These are phyloP conservation scores for Chaetodon trifascialis DNA, from an alignment of 2,113 vertebrate genomes.

Conservation along the genomic window DNA sequence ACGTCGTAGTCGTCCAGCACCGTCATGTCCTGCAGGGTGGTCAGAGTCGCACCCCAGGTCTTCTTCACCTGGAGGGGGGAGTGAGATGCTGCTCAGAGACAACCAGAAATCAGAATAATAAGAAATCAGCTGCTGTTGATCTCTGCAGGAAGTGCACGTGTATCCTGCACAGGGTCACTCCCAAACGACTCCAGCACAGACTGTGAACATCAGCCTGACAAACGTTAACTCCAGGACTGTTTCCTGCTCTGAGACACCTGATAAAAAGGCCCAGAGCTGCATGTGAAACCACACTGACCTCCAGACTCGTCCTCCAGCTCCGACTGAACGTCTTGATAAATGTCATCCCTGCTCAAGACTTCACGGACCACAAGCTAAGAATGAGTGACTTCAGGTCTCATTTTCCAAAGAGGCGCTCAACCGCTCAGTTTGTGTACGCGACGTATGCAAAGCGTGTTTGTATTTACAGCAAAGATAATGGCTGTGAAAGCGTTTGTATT, in stretches of 20 bases:
- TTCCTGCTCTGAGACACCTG: too few species aligned
- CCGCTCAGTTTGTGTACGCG: not conserved
- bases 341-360: not conserved
- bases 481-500: conserved; percentile 37
- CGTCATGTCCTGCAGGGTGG: conserved; percentile 97
- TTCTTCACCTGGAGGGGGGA: conserved; percentile 91
- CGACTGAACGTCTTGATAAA: conserved; percentile 1
- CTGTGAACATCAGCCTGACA: too few species aligned
- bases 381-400: not conserved
- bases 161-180: too few species aligned
- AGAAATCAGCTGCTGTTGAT: too few species aligned
- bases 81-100: too few species aligned
- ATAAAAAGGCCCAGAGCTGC: not conserved
- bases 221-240: too few species aligned
- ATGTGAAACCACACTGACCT: not conserved
- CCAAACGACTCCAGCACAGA: too few species aligned
- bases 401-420: not conserved
- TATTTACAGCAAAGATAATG: conserved; percentile 46
- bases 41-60: conserved; percentile 96
- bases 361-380: conserved; percentile 18
- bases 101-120: too few species aligned
- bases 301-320: not conserved
- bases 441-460: conserved; percentile 44
- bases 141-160: too few species aligned
- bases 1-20: conserved; percentile 97